A percentile compares a stretch with the other conserved stretches of the same genome.
These are phyloP conservation scores for Orcinus orca DNA, from an alignment of 2,113 vertebrate genomes.

Conservation along the genomic window DNA sequence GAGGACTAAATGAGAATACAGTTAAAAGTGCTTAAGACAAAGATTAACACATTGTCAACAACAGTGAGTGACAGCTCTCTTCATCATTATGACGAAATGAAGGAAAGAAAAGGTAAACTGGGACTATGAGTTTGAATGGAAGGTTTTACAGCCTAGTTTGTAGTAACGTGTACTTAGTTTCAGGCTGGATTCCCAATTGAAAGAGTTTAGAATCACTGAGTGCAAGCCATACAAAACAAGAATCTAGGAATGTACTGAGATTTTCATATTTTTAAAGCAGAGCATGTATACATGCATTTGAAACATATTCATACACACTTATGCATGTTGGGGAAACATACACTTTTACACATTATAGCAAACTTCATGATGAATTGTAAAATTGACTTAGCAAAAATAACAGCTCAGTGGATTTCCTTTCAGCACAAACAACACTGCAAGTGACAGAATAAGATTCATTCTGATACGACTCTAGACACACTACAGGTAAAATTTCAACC, in stretches of 20 bases:
- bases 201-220: background rate
- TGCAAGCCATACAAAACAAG: background rate
- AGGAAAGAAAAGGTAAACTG: background rate
- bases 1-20: background rate
- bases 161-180: background rate
- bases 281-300: background rate
- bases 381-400: background rate
- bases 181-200: background rate
- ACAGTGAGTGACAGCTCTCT: background rate
- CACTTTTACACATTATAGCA: background rate
- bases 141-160: background rate
- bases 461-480: background rate
- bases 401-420: background rate
- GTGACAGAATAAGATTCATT: background rate
- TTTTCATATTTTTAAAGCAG: background rate
- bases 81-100: background rate
- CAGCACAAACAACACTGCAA: background rate
- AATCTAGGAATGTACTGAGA: background rate
- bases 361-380: background rate
- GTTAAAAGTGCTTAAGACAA: background rate
- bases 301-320: too few relatives aligned
- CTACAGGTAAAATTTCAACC: background rate
- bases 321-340: background rate
- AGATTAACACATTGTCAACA: background rate
- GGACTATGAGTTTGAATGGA: background rate